Evolutionary conservation across 2,888 invertebrate species (phyloP).

Genomic region (Perdita meconis): DNA sequence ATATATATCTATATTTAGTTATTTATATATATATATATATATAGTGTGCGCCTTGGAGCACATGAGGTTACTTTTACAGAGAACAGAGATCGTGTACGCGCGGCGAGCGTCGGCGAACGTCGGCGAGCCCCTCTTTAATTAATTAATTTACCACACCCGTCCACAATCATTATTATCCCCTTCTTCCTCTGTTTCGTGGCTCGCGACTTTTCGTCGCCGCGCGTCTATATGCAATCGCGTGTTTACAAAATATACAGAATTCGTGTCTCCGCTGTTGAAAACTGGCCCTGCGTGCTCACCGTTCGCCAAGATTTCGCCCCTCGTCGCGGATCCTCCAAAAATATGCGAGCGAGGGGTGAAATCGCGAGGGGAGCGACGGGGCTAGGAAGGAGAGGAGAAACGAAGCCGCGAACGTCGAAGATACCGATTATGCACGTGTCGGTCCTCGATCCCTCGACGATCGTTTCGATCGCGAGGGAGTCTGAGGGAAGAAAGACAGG

Average conservation of each 20-base stretch:
- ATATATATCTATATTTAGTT: conserved; percentile 62
- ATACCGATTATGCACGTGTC: background rate
- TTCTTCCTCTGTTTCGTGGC: conserved; percentile 3
- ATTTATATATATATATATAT: conserved; percentile 67
- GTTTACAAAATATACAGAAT: conserved; percentile 16
- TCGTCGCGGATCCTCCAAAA: conserved; percentile 14
- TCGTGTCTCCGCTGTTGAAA: background rate
- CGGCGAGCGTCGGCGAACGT: conserved; percentile 65
- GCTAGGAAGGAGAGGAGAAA: conserved; percentile 20
- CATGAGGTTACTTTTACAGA: conserved; percentile 76
- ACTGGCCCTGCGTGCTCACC: conserved; percentile 10
- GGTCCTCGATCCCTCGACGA: conserved; percentile 13
- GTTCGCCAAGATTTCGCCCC: background rate
- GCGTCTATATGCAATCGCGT: conserved; percentile 3
- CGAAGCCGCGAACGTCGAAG: conserved; percentile 5
- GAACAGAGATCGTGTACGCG: conserved; percentile 78
- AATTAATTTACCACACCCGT: background rate
- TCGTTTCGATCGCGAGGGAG: conserved; percentile 18
- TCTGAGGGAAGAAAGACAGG: conserved; percentile 26
- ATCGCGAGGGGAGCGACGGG: background rate
- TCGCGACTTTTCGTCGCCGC: background rate
- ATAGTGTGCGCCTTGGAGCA: conserved; percentile 67
- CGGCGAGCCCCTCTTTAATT: too few species aligned
- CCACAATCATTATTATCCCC: conserved; percentile 23
- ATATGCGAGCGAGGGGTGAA: conserved; percentile 8